Base-by-base conservation (phyloP, 1,140 invertebrate genomes). In the Drosophila nannoptera region DNA sequence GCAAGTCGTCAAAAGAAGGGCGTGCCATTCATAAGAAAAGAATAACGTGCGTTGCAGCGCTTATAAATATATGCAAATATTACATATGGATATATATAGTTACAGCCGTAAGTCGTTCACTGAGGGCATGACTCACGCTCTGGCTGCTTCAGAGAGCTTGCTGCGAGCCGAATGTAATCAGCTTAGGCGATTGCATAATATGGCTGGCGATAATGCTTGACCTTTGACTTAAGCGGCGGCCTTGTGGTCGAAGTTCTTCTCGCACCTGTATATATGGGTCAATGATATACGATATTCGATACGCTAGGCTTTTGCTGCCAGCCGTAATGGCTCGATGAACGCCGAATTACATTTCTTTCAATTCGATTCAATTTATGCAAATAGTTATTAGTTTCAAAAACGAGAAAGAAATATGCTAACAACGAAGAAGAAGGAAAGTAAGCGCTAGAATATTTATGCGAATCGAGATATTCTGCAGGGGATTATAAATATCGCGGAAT, bases 151-250 rank as follows among this genome's bases (percentile, higher is more conserved):
- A 1, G 1, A 22, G 3, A 3, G 22, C 22, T 1, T 2, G 3
- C 22, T 22, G 22, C 3, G 22, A 22, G 3, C 22, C 22, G 22
- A 22, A 22, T 22, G 22, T 22, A 22, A 22, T 22, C 22, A 22
- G 22, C 22, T 22, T 22, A 22, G 22, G n/a, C n/a, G 22, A 22
- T 56, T 33, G 40, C 40, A 14, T 22, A 45, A 56, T 43, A 35
- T 35, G 31, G 33, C 67, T 66, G n/a, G n/a, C n/a, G n/a, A n/a
- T n/a, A n/a, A n/a, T n/a, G n/a, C n/a, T n/a, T n/a, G 61, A 70
- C 64, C 64, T 87, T 81, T 77, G 71, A 77, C 77, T 84, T 84
- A 74, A 72, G 36, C 53, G 56, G 60, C 76, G 36, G 8, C 36
- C 36, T 38, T 38, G 36, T 11, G 36, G 36, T 2, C 11, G 4